These are phyloP conservation scores for Pangasius sanitwongsei DNA, from an alignment of 2,797 vertebrate genomes.

Conservation along the genomic window DNA sequence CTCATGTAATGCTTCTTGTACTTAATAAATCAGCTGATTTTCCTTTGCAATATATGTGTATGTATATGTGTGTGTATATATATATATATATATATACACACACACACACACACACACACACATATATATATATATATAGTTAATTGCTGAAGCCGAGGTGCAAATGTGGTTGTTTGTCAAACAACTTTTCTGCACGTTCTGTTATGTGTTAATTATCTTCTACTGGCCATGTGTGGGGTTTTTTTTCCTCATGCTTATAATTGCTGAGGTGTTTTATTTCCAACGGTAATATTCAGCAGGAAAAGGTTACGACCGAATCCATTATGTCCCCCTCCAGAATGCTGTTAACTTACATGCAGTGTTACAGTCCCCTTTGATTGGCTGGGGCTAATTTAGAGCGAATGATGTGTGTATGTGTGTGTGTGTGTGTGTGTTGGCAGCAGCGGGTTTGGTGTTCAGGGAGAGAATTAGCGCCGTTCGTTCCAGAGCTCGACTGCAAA, in stretches of 20 bases:
- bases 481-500: conserved; percentile 49
- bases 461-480: conserved; percentile 53
- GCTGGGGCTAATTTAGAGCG: conserved; percentile 53
- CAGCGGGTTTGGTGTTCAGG: conserved; percentile 33
- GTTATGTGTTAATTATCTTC: conserved; percentile 22
- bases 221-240: background rate
- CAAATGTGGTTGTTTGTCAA: background rate
- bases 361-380: conserved; percentile 45
- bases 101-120: too few relatives aligned
- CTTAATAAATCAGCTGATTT: too few relatives aligned
- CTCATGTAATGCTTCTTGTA: background rate
- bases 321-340: conserved; percentile 39
- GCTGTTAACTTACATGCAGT: conserved; percentile 33
- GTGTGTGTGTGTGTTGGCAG: background rate
- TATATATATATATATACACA: too few relatives aligned
- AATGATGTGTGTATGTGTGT: conserved; percentile 28
- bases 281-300: conserved; percentile 20
- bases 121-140: too few relatives aligned
- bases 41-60: too few relatives aligned
- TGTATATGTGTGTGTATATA: too few relatives aligned
- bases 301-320: conserved; percentile 52
- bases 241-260: background rate
- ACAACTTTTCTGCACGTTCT: background rate
- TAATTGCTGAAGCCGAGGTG: background rate
- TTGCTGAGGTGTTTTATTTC: conserved; percentile 45